These are phyloP conservation scores for Arrhamphus sclerolepis DNA, from an alignment of 2,797 vertebrate genomes.

Conservation along the genomic window DNA sequence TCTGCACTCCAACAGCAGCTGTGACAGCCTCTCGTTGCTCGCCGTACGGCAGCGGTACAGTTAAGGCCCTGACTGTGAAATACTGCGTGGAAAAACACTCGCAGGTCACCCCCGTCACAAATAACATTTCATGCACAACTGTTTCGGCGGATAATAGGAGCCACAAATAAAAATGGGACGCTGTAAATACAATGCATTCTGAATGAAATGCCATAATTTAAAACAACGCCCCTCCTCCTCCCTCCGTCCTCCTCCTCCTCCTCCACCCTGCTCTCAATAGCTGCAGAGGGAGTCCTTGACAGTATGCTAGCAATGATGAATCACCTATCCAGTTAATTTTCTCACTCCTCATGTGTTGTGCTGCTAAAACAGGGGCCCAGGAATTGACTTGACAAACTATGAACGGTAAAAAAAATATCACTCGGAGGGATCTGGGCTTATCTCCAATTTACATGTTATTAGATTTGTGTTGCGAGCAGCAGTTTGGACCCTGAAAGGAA, in stretches of 20 bases:
- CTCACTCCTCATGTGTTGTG: constrained; percentile 99
- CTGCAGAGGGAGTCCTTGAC: constrained; percentile 99
- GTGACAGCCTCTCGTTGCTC: constrained; percentile 94
- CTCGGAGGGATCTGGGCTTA: constrained; percentile 93
- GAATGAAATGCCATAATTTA: constrained; percentile 99
- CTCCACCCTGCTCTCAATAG: constrained; percentile 83
- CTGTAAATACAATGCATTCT: constrained; percentile 99
- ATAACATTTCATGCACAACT: constrained; percentile 99
- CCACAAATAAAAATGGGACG: constrained; percentile 99
- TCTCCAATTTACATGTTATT: constrained; percentile 89
- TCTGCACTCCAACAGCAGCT: constrained; percentile 98
- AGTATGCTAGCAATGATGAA: constrained; percentile 99
- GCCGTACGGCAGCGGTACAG: constrained; percentile 68
- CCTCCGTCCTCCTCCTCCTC: constrained; percentile 46
- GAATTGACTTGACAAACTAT: constrained; percentile 98
- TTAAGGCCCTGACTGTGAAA: constrained; percentile 82
- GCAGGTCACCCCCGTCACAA: constrained; percentile 98
- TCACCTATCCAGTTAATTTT: constrained; percentile 99
- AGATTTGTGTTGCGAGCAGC: constrained; percentile 80
- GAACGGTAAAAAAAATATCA: constrained; percentile 84
- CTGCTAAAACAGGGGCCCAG: constrained; percentile 97
- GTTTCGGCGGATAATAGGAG: constrained; percentile 99
- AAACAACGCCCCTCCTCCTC: constrained; percentile 79
- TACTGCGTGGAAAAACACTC: constrained; percentile 93
- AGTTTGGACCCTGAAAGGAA: constrained; percentile 69